phyloP scores from a whole-genome alignment of 2,888 invertebrate species.

The Cantharis lateralis region DNA sequence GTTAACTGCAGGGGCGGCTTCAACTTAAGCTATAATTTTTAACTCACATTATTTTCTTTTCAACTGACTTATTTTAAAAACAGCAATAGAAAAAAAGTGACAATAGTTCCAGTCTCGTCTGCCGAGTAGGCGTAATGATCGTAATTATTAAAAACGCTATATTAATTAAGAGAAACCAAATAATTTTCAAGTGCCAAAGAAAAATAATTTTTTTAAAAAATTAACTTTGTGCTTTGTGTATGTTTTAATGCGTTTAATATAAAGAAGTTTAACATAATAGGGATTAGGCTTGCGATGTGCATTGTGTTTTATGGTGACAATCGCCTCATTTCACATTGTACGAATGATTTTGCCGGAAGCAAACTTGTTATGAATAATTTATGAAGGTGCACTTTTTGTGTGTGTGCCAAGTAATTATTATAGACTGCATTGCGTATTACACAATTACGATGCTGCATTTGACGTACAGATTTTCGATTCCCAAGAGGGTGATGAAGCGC shows the following conservation, averaged over 20 bases:
- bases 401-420: constrained; percentile 10
- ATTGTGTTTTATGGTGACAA: constrained; percentile 13
- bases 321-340: constrained; percentile 13
- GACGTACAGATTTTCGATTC: constrained; percentile 20
- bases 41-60: neutral
- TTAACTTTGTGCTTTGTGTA: neutral
- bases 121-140: neutral
- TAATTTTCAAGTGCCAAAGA: neutral
- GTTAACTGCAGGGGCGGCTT: neutral
- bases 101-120: neutral
- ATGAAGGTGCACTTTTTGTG: constrained; percentile 13
- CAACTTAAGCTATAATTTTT: neutral
- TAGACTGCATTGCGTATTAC: constrained; percentile 8
- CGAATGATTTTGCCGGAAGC: constrained; percentile 9
- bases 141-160: neutral
- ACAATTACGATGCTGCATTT: constrained; percentile 20
- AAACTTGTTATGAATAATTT: constrained; percentile 12
- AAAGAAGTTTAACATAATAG: constrained; percentile 3
- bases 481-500: constrained; percentile 20
- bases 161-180: neutral
- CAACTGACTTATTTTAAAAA: neutral
- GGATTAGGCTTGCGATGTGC: constrained; percentile 1
- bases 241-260: neutral
- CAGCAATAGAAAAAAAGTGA: neutral
- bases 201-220: neutral